phyloP scores from a whole-genome alignment of 1,140 invertebrate species.

The Saccostrea cuccullata region DNA sequence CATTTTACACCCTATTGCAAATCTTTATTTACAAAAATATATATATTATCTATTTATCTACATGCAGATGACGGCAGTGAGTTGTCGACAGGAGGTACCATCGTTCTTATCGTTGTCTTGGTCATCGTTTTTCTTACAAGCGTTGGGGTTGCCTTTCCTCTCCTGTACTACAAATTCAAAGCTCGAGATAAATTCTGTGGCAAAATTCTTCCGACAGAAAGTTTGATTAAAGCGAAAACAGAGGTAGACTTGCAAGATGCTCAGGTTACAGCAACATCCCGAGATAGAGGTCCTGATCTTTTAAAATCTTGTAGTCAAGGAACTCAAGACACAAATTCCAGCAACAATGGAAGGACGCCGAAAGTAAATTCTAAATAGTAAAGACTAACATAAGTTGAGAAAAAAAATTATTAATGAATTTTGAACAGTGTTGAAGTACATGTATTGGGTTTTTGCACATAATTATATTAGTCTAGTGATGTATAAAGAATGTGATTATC shows the following conservation, averaged over 20 bases:
- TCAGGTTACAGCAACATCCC: not conserved
- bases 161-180: not conserved
- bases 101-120: not conserved
- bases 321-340: not conserved
- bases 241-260: not conserved
- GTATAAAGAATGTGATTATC: too few species aligned
- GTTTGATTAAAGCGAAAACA: not conserved
- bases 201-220: not conserved
- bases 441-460: too few species aligned
- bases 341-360: not conserved
- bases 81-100: not conserved
- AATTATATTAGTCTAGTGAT: too few species aligned
- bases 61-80: not conserved
- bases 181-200: not conserved
- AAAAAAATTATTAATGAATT: too few species aligned
- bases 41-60: not conserved
- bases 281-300: not conserved
- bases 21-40: too few species aligned
- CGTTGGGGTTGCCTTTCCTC: not conserved
- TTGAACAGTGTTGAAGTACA: too few species aligned
- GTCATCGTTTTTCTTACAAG: not conserved
- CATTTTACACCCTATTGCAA: too few species aligned
- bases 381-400: too few species aligned
- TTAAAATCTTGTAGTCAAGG: not conserved
- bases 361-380: not conserved